phyloP scores from a whole-genome alignment of 2,113 vertebrate species.

The Athene noctua region DNA sequence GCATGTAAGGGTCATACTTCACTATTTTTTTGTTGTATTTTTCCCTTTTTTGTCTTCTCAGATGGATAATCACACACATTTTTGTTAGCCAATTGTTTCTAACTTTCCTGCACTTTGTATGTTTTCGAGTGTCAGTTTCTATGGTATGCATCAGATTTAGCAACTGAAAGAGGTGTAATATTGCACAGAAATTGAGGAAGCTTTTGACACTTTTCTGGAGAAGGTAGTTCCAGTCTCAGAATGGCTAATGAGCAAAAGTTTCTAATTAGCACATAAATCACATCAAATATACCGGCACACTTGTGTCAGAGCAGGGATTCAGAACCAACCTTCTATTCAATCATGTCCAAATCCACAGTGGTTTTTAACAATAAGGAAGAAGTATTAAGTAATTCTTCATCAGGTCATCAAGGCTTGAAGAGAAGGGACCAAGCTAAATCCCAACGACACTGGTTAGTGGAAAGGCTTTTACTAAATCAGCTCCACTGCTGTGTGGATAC shows the following conservation, averaged over 20 bases:
- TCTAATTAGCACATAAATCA: constrained; percentile 6
- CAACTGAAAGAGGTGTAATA: background rate
- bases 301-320: background rate
- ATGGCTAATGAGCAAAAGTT: background rate
- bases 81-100: background rate
- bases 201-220: background rate
- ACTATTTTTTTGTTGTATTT: background rate
- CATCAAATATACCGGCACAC: background rate
- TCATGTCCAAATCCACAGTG: background rate
- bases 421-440: background rate
- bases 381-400: background rate
- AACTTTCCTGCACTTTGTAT: background rate
- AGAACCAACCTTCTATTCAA: background rate
- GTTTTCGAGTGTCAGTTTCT: background rate
- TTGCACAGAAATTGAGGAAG: background rate
- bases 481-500: background rate
- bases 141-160: background rate
- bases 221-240: background rate
- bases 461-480: background rate
- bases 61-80: background rate
- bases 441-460: background rate
- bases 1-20: background rate
- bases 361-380: background rate
- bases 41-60: background rate
- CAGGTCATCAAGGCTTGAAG: background rate